Percentiles rank a stretch among this genome's conserved stretches.
These are phyloP conservation scores for Elaphurus davidianus DNA, from an alignment of 2,113 vertebrate species.

Conservation along the genomic window DNA sequence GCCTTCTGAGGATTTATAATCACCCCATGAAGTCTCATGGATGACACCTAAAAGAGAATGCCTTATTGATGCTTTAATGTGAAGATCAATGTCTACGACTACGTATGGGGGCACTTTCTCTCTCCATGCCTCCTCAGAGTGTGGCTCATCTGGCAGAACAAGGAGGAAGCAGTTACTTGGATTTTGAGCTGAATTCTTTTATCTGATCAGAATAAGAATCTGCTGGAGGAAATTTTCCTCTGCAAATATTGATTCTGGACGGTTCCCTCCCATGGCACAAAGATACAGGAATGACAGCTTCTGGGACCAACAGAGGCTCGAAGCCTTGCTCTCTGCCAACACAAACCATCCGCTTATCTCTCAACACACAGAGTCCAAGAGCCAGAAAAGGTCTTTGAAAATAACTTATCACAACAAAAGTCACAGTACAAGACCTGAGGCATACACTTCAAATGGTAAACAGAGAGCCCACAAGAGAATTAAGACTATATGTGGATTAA, in stretches of 20 bases:
- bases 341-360: constrained; percentile 68
- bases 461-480: neutral
- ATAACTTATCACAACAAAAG: constrained; percentile 43
- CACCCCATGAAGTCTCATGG: neutral
- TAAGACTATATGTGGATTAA: constrained; percentile 42
- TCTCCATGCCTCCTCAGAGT: neutral
- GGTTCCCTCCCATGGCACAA: constrained; percentile 46
- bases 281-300: constrained; percentile 64
- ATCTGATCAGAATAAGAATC: constrained; percentile 63
- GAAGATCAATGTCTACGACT: neutral
- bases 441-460: neutral
- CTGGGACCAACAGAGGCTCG: constrained; percentile 51
- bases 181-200: constrained; percentile 7
- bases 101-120: neutral
- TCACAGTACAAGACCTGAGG: neutral
- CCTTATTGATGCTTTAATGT: neutral
- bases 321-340: constrained; percentile 45
- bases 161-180: constrained; percentile 3
- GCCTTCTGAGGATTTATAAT: neutral
- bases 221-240: constrained; percentile 67
- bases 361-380: neutral
- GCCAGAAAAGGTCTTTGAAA: constrained; percentile 54
- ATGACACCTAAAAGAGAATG: neutral
- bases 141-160: neutral
- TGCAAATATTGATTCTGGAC: constrained; percentile 72